Evolutionary conservation across 2,888 invertebrate genomes (phyloP).

Genomic region (Caenorhabditis sp.): DNA sequence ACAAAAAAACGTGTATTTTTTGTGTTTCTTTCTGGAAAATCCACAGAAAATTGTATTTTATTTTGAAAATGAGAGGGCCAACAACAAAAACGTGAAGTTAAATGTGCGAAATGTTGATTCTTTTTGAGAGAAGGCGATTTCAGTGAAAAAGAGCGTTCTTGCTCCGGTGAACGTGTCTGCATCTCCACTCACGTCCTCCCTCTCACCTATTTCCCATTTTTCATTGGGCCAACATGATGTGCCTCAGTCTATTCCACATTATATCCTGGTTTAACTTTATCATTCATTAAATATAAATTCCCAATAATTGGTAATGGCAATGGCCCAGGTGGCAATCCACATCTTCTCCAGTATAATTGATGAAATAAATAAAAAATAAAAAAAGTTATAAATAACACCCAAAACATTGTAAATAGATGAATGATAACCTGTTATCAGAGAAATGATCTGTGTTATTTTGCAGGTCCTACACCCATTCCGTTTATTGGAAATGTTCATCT

Average conservation of each 20-base stretch:
- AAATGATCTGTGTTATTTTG: background rate
- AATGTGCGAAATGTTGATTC: too few species aligned
- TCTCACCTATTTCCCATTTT: too few species aligned
- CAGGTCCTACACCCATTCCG: constrained; percentile 39
- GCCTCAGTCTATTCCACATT: constrained; percentile 28
- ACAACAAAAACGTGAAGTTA: too few species aligned
- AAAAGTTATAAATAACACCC: background rate
- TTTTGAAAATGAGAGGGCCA: too few species aligned
- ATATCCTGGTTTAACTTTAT: constrained; percentile 32
- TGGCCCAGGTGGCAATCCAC: constrained; percentile 38
- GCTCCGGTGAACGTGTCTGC: too few species aligned
- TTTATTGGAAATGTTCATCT: constrained; percentile 33
- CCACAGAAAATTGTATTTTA: too few species aligned
- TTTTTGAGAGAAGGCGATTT: constrained; percentile 16
- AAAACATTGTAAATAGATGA: background rate
- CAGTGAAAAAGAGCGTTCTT: too few species aligned
- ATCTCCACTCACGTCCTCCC: too few species aligned
- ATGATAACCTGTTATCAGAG: too few species aligned
- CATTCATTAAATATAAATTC: constrained; percentile 20
- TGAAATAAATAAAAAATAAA: constrained; percentile 7
- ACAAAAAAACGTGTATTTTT: background rate
- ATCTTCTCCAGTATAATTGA: constrained; percentile 31
- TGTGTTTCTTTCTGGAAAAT: too few species aligned
- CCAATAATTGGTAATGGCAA: constrained; percentile 36
- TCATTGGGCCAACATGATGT: too few species aligned